These are phyloP conservation scores for Murina feae DNA, from an alignment of 2,113 vertebrate genomes.

Conservation along the genomic window DNA sequence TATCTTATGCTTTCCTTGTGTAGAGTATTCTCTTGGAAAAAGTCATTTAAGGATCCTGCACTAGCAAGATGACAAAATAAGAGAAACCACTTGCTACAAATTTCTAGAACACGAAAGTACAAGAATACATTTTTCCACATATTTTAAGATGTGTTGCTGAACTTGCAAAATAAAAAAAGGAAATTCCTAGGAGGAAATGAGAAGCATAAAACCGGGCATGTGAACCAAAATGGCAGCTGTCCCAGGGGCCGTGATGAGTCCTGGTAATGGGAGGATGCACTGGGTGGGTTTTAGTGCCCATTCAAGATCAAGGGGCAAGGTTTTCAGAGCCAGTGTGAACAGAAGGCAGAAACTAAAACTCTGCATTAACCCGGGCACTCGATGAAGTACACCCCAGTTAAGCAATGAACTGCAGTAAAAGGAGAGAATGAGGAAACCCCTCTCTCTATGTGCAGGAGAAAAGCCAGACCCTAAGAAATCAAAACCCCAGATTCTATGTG, in stretches of 20 bases:
- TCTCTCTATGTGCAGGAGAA: background rate
- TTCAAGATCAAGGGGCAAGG: background rate
- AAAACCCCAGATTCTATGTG: background rate
- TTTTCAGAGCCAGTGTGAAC: background rate
- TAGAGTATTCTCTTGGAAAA: constrained; percentile 14
- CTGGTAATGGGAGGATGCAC: background rate
- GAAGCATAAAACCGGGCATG: background rate
- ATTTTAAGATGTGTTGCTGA: constrained; percentile 27
- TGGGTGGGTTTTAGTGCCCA: background rate
- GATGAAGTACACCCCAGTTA: background rate
- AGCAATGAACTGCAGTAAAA: background rate
- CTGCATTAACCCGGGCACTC: background rate
- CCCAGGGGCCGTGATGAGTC: background rate
- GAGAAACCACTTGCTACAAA: background rate
- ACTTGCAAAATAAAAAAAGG: background rate
- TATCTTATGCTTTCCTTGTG: background rate
- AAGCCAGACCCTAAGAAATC: constrained; percentile 4
- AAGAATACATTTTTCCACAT: constrained; percentile 9
- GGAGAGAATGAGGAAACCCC: background rate
- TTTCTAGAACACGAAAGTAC: constrained; percentile 19
- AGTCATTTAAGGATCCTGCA: constrained; percentile 29
- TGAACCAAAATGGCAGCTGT: background rate
- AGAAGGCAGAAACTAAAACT: background rate
- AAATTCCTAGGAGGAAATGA: background rate
- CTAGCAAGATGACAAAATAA: background rate